Evolutionary conservation across 2,797 vertebrate genomes (phyloP).

Genomic region (Emydoidea blandingii): DNA sequence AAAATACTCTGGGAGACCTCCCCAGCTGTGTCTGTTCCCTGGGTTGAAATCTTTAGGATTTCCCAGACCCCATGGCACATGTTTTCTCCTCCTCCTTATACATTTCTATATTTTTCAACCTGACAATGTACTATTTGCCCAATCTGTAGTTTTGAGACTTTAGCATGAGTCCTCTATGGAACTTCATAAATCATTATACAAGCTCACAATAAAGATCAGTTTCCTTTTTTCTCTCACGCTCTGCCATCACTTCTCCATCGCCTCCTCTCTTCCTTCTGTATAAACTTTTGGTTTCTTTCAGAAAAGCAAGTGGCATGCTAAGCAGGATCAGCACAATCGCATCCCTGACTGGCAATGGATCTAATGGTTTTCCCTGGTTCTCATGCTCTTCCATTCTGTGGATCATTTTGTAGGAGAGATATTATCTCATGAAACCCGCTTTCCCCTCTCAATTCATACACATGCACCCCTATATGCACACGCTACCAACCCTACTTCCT

Average conservation of each 20-base stretch:
- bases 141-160: background rate
- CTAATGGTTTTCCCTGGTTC: background rate
- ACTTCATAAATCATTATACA: background rate
- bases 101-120: background rate
- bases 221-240: background rate
- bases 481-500: background rate
- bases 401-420: background rate
- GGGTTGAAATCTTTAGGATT: background rate
- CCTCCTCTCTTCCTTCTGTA: background rate
- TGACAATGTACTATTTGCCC: background rate
- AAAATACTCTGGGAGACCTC: background rate
- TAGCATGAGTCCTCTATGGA: background rate
- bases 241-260: background rate
- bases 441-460: background rate
- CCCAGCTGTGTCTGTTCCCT: background rate
- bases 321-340: background rate
- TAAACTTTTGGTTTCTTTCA: background rate
- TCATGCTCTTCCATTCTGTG: fast-evolving
- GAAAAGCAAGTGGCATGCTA: background rate
- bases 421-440: background rate
- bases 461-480: background rate
- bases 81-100: background rate
- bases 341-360: background rate
- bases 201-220: background rate
- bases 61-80: background rate